Evolutionary conservation across 2,888 invertebrate genomes (phyloP), one percentile per base, ranked within the genome.

Genomic region (Thereva nobilitata): DNA sequence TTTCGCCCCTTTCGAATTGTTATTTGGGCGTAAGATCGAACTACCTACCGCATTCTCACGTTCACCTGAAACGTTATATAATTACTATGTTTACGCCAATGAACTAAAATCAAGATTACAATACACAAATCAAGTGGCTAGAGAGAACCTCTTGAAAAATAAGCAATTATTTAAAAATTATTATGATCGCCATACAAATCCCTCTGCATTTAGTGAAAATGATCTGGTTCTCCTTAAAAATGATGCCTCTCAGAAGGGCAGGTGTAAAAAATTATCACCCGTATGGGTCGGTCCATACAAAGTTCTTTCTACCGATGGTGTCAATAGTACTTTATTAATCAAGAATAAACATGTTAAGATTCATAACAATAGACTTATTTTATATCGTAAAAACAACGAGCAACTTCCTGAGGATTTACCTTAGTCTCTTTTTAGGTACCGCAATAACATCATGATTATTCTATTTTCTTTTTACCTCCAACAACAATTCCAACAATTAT

Each of bases 1-100:
- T 9, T 45, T 10, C n/a, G 8, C 45, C 5, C 45, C 45, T 2
- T 45, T 45, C 7, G 45, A 7, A 10, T 8, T 45, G 5, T 1
- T 45, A 7, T 45, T 9, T 45, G 45, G 45, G 5, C 5, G 49
- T 7, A 49, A 49, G 23, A 8, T 34, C 0, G 49, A 49, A 49
- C 8, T 49, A 5, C 49, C 42, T 2, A 9, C 49, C 3, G 49
- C 10, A 3, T 12, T 52, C 35, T 52, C 12, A 8, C 52, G 12
- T 5, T 35, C 34, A 5, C 12, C 52, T 12, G 23, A 52, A 52
- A 52, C 7, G 1, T 3, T 10, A 2, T 52, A 52, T 52, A 52
- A 52, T 23, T 52, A 52, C n/a, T 4, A 52, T 52, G 52, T 52
- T 10, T 52, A 52, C 35, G 52, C 12, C 2, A 52, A 52, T 34